Base-by-base conservation (phyloP, 2,888 invertebrate genomes). In the Pammene aurita region DNA sequence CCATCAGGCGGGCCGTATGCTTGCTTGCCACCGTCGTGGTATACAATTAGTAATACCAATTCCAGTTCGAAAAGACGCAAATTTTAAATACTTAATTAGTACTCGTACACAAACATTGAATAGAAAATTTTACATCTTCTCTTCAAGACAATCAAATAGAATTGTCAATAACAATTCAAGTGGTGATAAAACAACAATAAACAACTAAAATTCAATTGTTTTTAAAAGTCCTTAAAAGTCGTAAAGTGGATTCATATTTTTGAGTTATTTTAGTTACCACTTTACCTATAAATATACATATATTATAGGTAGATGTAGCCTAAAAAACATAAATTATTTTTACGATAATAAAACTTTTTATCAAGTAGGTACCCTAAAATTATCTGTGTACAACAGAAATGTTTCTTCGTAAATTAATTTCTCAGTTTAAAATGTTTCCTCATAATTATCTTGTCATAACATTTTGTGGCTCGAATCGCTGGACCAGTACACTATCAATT, bases 171-270 rank as follows among this genome's bases (percentile, higher is more conserved):
- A 64, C 68, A 69, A 58, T 58, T 52, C 54, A 44, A 57, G 35
- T 42, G 58, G 74, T 76, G 78, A 79, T 83, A 83, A 84, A 85
- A 82, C 77, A 73, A 77, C 81, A 82, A 84, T 85, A 75, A 82
- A 84, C 85, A 75, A 81, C 74, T 75, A 76, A 78, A 84, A 85
- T 84, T 83, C 82, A 84, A 83, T 84, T 76, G 75, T 77, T 76
- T 80, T 76, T 61, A 74, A 72, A 76, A 77, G 77, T 81, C 81
- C 77, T 84, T 81, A 82, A 83, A 79, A 83, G 75, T 80, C 83
- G 83, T 87, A 86, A 88, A 87, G 82, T 82, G 72, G 76, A 78
- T 80, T 11, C 55, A 65, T 35, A 58, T 46, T n/a, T 2, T 48
- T 48, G 6, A 26, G 26, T 26, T 26, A 48, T 10, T 66, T 52